Base-by-base conservation (phyloP, 1,140 invertebrate genomes). In the Penaeus indicus region DNA sequence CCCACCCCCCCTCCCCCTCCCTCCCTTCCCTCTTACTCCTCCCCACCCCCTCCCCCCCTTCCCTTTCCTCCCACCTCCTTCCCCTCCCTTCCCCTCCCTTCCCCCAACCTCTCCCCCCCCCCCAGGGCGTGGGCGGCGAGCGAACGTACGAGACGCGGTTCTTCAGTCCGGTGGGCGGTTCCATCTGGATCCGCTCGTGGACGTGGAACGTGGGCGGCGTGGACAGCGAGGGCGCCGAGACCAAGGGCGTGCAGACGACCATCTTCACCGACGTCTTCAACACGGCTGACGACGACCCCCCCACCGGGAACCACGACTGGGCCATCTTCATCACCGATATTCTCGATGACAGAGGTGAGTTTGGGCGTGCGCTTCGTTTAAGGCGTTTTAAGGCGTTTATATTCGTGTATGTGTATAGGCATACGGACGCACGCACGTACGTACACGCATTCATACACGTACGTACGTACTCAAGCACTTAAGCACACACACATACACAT, bases 281-380 rank as follows among this genome's bases (percentile, higher is more conserved):
- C 88, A 92, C 92, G 5, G 91, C 92, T 42, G 92, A 92, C 89
- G 92, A 93, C 84, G 91, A 92, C 25, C 92, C 93, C 11, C 90
- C 92, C 54, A 94, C 94, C 69, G 95, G 96, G 0, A 94, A 95
- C 90, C 97, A 98, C 92, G 94, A 95, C 38, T 98, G 97, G 97
- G 97, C 97, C 92, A 95, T 98, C 69, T 97, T 96, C 90, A 96
- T 96, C 10, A 98, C 97, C 0, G 97, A 98, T 92, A 96, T 98
- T 85, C 95, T 98, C 22, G 96, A 97, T 91, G 67, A 77, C 13
- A 82, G 86, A 54, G 80, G 89, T 88, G 63, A 78, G 85, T 22
- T 13, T 13, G 11, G 0, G 10, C 32, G 2, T 32, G 0, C 16
- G 5, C 16, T 13, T 54, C 16, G 10, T 10, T 54, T 10, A 11